phyloP scores from a whole-genome alignment of 2,888 invertebrate species.

The Malthinus seriepunctatus region DNA sequence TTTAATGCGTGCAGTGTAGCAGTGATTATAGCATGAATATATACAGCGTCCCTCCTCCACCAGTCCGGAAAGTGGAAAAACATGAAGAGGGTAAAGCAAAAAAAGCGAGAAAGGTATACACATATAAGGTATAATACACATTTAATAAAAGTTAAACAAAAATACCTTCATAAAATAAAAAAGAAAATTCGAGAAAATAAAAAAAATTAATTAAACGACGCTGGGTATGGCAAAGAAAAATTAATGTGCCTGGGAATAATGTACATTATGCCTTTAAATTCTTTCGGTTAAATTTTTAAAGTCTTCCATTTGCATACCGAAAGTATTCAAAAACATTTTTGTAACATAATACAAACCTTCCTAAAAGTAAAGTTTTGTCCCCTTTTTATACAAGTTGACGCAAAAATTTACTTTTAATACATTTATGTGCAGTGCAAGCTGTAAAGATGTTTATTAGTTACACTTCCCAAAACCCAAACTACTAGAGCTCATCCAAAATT shows the following conservation, averaged over 20 bases:
- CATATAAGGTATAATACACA: background rate
- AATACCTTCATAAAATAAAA: background rate
- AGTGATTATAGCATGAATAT: constrained; percentile 33
- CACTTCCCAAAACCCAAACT: background rate
- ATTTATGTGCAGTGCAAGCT: constrained; percentile 4
- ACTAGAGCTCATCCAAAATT: no score
- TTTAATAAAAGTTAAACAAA: background rate
- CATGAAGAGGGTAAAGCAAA: constrained; percentile 46
- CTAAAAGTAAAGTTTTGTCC: constrained; percentile 1
- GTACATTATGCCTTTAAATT: background rate
- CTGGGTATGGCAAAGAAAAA: constrained; percentile 10
- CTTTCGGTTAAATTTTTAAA: background rate
- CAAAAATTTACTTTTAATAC: constrained; percentile 6
- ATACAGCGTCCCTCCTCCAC: constrained; percentile 56
- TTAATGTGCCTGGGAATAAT: background rate
- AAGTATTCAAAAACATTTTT: no score
- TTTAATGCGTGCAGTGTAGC: constrained; percentile 34
- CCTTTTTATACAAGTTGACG: background rate
- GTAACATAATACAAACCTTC: constrained; percentile 12
- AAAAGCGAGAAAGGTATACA: constrained; percentile 43
- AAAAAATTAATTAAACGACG: background rate
- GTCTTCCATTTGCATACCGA: background rate
- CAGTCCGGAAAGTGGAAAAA: constrained; percentile 55
- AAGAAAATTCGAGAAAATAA: background rate
- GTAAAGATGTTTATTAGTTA: constrained; percentile 8